These are phyloP conservation scores for Cyprinus carpio DNA, from an alignment of 2,113 vertebrate genomes.

Conservation along the genomic window DNA sequence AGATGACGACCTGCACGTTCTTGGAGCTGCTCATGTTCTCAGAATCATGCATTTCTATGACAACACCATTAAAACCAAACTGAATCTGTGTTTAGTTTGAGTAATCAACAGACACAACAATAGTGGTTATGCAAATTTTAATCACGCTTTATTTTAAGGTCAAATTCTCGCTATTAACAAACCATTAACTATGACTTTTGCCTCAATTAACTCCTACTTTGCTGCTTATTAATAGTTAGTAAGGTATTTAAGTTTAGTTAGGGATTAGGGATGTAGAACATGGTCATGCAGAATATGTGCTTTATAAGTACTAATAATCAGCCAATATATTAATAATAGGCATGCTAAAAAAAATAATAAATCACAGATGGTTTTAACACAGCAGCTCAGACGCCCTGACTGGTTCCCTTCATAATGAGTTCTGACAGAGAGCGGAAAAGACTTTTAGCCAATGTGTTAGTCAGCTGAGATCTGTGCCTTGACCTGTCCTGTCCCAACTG, in stretches of 20 bases:
- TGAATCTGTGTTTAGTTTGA: not conserved
- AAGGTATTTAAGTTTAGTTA: too few species aligned
- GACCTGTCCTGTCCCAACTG: conserved; percentile 32
- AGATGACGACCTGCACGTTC: not conserved
- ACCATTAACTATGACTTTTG: too few species aligned
- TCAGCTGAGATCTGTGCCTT: conserved; percentile 40
- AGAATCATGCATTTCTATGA: not conserved
- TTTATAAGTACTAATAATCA: too few species aligned
- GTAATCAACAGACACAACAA: not conserved
- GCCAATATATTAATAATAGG: too few species aligned
- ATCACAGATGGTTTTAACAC: not conserved
- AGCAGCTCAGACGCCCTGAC: not conserved
- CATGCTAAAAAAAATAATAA: not conserved
- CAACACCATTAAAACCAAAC: not conserved
- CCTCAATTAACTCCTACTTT: too few species aligned
- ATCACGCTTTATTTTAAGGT: too few species aligned
- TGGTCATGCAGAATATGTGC: too few species aligned
- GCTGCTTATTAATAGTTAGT: too few species aligned
- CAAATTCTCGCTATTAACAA: too few species aligned
- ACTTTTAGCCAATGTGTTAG: conserved; percentile 5
- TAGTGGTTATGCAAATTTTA: not conserved
- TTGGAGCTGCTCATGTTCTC: not conserved
- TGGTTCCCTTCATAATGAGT: not conserved
- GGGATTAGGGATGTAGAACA: too few species aligned
- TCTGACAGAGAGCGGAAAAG: not conserved